phyloP scores from a whole-genome alignment of 2,797 vertebrate species.

The Aratinga solstitialis region DNA sequence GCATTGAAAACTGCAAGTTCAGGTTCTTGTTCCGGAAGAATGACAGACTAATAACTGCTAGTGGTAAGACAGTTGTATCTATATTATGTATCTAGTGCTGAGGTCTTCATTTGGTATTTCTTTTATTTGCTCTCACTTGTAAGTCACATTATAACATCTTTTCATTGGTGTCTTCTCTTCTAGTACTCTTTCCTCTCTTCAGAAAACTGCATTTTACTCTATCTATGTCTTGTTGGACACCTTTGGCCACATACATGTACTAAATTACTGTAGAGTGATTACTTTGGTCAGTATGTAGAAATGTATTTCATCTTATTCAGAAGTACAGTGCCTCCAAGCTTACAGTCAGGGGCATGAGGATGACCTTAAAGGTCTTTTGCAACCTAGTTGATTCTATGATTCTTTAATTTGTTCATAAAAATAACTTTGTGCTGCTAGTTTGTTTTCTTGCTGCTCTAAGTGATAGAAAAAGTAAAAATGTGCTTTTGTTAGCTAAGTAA shows the following conservation, averaged over 20 bases:
- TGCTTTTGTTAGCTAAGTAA: neutral
- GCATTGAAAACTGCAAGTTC: neutral
- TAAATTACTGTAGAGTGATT: neutral
- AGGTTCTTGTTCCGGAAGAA: neutral
- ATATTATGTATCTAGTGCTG: neutral
- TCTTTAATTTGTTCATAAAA: neutral
- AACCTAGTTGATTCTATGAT: neutral
- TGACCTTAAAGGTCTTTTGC: neutral
- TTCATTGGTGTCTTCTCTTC: neutral
- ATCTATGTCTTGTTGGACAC: neutral
- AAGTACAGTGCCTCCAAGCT: neutral
- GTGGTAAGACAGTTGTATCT: neutral
- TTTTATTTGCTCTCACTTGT: neutral
- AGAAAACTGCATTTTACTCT: neutral
- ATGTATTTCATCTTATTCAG: neutral
- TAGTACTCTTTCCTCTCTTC: neutral
- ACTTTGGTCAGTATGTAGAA: neutral
- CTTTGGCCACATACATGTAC: neutral
- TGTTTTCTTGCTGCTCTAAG: neutral
- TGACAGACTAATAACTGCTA: neutral
- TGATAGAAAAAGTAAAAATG: neutral
- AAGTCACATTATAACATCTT: neutral
- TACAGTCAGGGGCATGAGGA: neutral
- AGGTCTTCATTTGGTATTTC: neutral
- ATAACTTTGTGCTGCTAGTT: neutral